Conservation (phyloP, 2,888 invertebrate species). For the Perizoma flavofasciatum region DNA sequence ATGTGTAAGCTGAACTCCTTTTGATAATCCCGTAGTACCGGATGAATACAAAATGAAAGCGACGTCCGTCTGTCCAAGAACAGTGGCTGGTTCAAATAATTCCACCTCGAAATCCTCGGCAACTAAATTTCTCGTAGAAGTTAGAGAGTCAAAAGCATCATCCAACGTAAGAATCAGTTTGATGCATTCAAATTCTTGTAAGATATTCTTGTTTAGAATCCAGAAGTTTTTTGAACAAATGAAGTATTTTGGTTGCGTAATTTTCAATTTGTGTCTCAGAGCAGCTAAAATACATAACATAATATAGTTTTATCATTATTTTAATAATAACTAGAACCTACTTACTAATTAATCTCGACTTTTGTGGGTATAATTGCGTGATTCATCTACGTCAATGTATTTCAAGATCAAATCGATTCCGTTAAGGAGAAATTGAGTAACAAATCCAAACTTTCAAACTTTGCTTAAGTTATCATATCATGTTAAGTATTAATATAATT, state of each 20-base stretch:
- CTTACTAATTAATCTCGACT: no score
- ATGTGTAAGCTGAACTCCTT: conserved; percentile 86
- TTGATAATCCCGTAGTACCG: conserved; percentile 88
- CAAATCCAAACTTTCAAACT: no score
- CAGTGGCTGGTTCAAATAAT: conserved; percentile 66
- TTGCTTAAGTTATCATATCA: no score
- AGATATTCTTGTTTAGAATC: conserved; percentile 58
- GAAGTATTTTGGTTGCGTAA: conserved; percentile 87
- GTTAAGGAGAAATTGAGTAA: no score
- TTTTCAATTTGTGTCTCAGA: conserved; percentile 85
- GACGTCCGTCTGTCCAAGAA: conserved; percentile 68
- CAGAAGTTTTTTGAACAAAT: conserved; percentile 84
- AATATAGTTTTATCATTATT: not conserved
- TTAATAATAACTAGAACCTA: no score
- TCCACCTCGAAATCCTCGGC: conserved; percentile 49
- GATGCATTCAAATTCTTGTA: conserved; percentile 55
- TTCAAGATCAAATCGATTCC: no score
- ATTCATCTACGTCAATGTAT: no score
- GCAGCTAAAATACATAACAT: conserved; percentile 77
- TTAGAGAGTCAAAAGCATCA: conserved; percentile 42
- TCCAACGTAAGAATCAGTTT: conserved; percentile 56
- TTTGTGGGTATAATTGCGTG: no score
- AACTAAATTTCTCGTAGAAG: conserved; percentile 51
- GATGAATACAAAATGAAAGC: conserved; percentile 85
- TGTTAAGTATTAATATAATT: no score